These are phyloP conservation scores for Ursus arctos DNA, from an alignment of 2,113 vertebrate species.

Conservation along the genomic window DNA sequence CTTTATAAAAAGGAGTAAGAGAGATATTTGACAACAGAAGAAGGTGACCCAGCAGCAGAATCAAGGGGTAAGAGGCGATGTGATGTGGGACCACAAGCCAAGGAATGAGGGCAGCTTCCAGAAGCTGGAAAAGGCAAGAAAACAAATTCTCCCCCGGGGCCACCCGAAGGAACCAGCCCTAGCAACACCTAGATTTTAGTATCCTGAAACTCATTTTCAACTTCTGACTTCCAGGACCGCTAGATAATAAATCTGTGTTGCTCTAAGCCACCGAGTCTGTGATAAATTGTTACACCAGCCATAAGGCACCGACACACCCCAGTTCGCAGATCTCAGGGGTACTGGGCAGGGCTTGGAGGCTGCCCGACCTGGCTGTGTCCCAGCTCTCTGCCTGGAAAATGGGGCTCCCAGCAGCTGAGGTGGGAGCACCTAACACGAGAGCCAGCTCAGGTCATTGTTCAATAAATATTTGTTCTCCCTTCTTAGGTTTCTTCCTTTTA, in stretches of 20 bases:
- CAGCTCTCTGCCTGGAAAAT: not conserved
- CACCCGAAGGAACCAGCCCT: not conserved
- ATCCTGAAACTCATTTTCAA: not conserved
- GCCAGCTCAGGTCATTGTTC: not conserved
- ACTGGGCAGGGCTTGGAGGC: not conserved
- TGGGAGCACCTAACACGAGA: rapidly evolving
- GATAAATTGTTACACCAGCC: not conserved
- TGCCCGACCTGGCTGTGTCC: not conserved
- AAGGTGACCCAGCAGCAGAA: not conserved
- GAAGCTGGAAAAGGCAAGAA: not conserved
- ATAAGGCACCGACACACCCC: not conserved
- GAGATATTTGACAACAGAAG: not conserved
- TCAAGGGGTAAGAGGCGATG: not conserved
- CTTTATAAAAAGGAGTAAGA: not conserved
- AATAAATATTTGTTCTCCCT: too few species aligned
- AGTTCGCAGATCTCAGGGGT: too few species aligned
- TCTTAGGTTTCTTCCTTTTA: too few species aligned
- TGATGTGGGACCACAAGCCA: rapidly evolving
- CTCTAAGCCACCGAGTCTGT: not conserved
- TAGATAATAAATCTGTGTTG: not conserved
- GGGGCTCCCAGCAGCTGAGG: not conserved
- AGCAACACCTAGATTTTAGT: not conserved
- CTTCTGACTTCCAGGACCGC: not conserved
- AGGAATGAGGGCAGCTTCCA: not conserved
- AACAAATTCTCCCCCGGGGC: not conserved